Evolutionary conservation across 1,140 invertebrate genomes (phyloP).

Genomic region (Ceratosolen solmsi): DNA sequence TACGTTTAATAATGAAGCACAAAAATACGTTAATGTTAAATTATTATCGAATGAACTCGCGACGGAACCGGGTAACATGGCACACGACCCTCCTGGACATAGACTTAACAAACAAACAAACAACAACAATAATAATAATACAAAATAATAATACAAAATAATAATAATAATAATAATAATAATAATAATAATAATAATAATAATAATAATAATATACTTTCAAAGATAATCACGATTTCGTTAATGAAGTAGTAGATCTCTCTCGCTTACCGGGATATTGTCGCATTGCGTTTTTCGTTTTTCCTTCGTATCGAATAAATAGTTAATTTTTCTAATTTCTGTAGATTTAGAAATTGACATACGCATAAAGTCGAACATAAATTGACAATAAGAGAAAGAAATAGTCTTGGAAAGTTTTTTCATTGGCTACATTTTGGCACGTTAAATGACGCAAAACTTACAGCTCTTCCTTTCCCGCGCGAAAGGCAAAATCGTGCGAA

Average conservation of each 20-base stretch:
- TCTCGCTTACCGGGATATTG: conserved; percentile 26
- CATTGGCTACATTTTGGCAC: conserved; percentile 70
- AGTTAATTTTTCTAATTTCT: not conserved
- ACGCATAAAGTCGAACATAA: not conserved
- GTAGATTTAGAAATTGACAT: not conserved
- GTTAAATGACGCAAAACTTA: conserved; percentile 60
- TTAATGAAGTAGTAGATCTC: conserved; percentile 34
- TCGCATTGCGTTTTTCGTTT: not conserved
- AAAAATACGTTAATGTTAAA: conserved; percentile 7
- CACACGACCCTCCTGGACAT: conserved; percentile 60
- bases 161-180: conserved; percentile 45
- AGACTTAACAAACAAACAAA: conserved; percentile 71
- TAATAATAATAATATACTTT: conserved; percentile 52
- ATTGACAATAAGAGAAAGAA: conserved; percentile 21
- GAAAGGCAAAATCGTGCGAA: conserved; percentile 19
- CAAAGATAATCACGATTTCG: conserved; percentile 27
- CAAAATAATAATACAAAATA: conserved; percentile 68
- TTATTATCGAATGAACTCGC: conserved; percentile 37
- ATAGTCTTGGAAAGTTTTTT: conserved; percentile 42
- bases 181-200: conserved; percentile 48
- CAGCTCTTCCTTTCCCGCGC: conserved; percentile 50
- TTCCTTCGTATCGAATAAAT: not conserved
- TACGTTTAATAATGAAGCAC: not conserved
- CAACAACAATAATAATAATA: conserved; percentile 70
- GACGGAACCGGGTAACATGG: conserved; percentile 68